Evolutionary conservation across 2,113 vertebrate genomes (phyloP), one percentile per base, ranked within the genome.

Genomic region (Pachycephala philippinensis): DNA sequence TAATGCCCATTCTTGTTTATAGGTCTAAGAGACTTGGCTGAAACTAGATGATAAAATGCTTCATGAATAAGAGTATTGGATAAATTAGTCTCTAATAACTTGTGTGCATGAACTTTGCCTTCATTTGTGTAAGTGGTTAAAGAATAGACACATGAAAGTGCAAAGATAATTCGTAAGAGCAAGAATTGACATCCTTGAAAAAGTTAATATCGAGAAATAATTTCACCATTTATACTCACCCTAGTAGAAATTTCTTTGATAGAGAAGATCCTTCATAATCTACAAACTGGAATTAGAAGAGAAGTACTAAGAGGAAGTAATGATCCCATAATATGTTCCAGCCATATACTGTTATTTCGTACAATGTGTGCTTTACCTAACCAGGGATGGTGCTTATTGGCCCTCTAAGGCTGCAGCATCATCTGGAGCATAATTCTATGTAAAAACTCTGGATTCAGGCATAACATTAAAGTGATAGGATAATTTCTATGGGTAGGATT

Each of bases 151-250:
- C 1, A 15, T 24, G 22, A 61, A 86, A 93, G 50, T 85, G 19
- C 15, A 90, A 76, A 27, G 28, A 56, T 64, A 76, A 88, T 95
- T 94, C 49, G 64, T 85, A 72, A 88, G 10, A 69, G 18, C 37
- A 92, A 86, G 69, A 94, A 68, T 1, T 50, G 21, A 59, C 52
- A 64, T 33, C 47, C 69, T 66, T 75, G 65, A 87, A 83, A 72
- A 95, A 63, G 30, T 93, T 95, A 90, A 54, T 84, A 91, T 40
- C 60, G 75, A 69, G 42, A 92, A 95, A 84, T 65, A 75, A 71
- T 85, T 87, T 85, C 1, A 1, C 31, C 49, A 64, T 60, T 71
- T 78, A 68, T 64, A 64, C 4, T 84, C 60, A 80, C 27, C 39
- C 28, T 76, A 68, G 59, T 24, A 87, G 72, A 86, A 95, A 81